Base-by-base conservation (phyloP, 2,797 vertebrate genomes). In the Enteromius paludinosus region DNA sequence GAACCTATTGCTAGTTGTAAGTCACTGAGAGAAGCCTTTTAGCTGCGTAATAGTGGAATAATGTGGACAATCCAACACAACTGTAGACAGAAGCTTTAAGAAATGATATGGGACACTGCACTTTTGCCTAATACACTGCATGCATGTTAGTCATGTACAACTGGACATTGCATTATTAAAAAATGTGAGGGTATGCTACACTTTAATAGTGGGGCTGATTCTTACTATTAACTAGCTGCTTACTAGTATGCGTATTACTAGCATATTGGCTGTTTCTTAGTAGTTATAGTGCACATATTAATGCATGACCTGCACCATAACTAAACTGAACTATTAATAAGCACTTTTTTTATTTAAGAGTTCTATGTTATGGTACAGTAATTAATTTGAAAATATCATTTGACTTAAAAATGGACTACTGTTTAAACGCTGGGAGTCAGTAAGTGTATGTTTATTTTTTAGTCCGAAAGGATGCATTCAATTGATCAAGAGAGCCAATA, bases 1-100 rank as follows among this genome's bases (percentile, higher is more conserved):
- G n/a, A 59, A 56, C 17, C 17, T 5, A 14, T 10, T 45, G 28
- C 28, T 30, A 8, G 66, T 52, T 65, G 7, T 20, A n/a, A 17
- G 3, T 38, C 35, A 59, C 49, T 45, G 25, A 33, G 5, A 69
- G 12, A 15, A 4, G 38, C 11, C 18, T 33, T 65, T 49, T 14
- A 41, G 56, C 73, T 61, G 73, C n/a, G 20, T 59, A 74, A 59
- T 59, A 25, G 52, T 77, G 74, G 56, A 77, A 1, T 64, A 62
- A 77, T 72, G 30, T 25, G 56, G 23, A 62, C 45, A 11, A 80
- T 35, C 72, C 20, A 62, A 72, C 54, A 47, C 47, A 33, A 52
- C 61, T 54, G 45, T 8, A 33, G 62, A 68, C 71, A 54, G 47
- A 66, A 14, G 70, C 23, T 28, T 54, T 45, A 81, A 20, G 30